Percentiles rank a stretch among this genome's conserved stretches.
These are phyloP conservation scores for Rhamphomyia laevipes DNA, from an alignment of 2,888 invertebrate genomes.

Conservation along the genomic window DNA sequence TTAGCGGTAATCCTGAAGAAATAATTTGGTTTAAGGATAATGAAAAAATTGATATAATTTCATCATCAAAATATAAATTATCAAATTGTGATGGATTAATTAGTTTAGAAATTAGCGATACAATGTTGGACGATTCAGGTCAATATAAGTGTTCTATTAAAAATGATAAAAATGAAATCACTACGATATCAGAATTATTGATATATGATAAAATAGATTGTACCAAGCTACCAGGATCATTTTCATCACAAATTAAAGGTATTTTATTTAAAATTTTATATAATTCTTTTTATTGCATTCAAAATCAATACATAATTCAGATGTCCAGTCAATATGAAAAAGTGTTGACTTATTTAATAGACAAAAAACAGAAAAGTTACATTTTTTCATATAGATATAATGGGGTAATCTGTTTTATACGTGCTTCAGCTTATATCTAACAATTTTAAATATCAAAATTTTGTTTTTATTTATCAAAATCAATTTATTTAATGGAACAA, in stretches of 20 bases:
- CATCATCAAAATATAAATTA: constrained; percentile 40
- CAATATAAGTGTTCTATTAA: constrained; percentile 66
- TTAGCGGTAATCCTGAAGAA: constrained; percentile 57
- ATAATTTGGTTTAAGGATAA: constrained; percentile 66
- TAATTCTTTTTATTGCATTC: too few species aligned
- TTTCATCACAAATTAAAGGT: constrained; percentile 30
- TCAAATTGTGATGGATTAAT: constrained; percentile 52
- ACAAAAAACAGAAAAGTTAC: too few species aligned
- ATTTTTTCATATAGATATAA: too few species aligned
- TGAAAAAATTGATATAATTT: constrained; percentile 36
- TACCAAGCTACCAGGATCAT: constrained; percentile 23
- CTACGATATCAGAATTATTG: constrained; percentile 53
- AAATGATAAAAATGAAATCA: constrained; percentile 58
- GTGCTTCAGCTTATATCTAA: too few species aligned
- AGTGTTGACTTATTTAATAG: too few species aligned
- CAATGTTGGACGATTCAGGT: constrained; percentile 55
- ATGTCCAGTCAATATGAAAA: too few species aligned
- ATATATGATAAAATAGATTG: constrained; percentile 43
- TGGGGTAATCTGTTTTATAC: too few species aligned
- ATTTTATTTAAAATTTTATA: too few species aligned
- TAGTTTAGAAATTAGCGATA: constrained; percentile 60
- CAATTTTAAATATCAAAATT: too few species aligned
- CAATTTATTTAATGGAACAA: too few species aligned
- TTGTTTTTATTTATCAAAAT: too few species aligned
- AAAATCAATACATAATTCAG: too few species aligned